Conservation (phyloP, 1,140 invertebrate genomes). For the Atta texana region DNA sequence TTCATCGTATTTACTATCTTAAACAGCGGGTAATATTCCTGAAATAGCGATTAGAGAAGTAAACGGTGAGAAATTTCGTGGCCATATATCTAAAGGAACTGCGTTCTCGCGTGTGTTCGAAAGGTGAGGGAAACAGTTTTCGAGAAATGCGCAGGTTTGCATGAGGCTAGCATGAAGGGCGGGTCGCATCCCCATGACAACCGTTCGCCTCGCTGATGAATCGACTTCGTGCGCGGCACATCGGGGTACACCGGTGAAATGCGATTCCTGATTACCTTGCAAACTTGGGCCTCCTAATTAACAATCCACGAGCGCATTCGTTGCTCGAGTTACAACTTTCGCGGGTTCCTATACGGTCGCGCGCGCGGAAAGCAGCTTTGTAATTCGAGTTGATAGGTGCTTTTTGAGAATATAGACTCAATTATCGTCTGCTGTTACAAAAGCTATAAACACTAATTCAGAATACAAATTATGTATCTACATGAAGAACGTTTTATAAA, state of each 20-base stretch:
- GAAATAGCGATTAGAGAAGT: conserved; percentile 31
- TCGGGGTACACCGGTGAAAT: conserved; percentile 74
- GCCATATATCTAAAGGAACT: conserved; percentile 53
- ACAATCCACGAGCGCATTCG: conserved; percentile 71
- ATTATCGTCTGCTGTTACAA: conserved; percentile 53
- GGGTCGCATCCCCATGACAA: conserved; percentile 83
- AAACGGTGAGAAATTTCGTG: conserved; percentile 55
- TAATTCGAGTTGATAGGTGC: conserved; percentile 68
- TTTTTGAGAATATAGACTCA: conserved; percentile 54
- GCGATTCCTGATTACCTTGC: conserved; percentile 75
- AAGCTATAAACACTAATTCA: conserved; percentile 33
- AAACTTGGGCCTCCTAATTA: conserved; percentile 74
- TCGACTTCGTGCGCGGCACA: conserved; percentile 76
- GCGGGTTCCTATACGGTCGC: conserved; percentile 62
- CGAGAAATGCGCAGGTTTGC: conserved; percentile 70
- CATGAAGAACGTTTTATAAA: not conserved
- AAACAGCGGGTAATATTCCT: conserved; percentile 1
- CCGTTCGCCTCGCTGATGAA: conserved; percentile 76
- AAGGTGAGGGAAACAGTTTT: conserved; percentile 42
- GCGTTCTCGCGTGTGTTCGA: conserved; percentile 47
- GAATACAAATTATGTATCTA: conserved; percentile 18
- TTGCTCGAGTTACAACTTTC: conserved; percentile 72
- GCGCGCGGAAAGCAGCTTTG: conserved; percentile 59
- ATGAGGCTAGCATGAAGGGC: conserved; percentile 73
- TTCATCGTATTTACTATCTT: not conserved